phyloP scores from a whole-genome alignment of 2,888 invertebrate species.

The Melanostoma scalare region DNA sequence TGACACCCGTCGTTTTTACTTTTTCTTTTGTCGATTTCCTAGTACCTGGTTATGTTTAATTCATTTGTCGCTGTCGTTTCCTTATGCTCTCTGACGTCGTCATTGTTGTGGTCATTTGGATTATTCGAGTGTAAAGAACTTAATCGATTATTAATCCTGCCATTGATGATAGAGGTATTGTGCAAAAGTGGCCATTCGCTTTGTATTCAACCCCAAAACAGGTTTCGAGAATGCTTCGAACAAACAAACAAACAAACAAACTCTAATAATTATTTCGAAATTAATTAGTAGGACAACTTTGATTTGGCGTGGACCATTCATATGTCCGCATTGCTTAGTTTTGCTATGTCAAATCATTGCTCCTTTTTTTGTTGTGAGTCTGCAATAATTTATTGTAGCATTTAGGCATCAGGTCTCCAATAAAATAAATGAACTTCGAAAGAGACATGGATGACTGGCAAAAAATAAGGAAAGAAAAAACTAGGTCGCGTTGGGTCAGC shows the following conservation, averaged over 20 bases:
- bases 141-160: slow-evolving; percentile 72
- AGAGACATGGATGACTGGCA: too few species aligned
- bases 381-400: too few species aligned
- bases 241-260: slow-evolving; percentile 27
- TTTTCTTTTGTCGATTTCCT: slow-evolving; percentile 24
- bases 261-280: slow-evolving; percentile 63
- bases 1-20: slow-evolving; percentile 59
- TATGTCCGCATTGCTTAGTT: not conserved
- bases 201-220: slow-evolving; percentile 35
- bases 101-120: slow-evolving; percentile 59
- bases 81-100: slow-evolving; percentile 43
- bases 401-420: too few species aligned
- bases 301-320: slow-evolving; percentile 55
- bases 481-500: too few species aligned
- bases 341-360: slow-evolving; percentile 18
- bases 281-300: slow-evolving; percentile 66
- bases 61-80: slow-evolving; percentile 69
- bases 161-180: slow-evolving; percentile 64
- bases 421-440: too few species aligned
- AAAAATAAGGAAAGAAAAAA: too few species aligned
- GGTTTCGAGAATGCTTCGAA: not conserved
- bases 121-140: slow-evolving; percentile 72
- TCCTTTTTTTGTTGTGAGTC: not conserved
- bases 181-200: not conserved
- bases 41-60: slow-evolving; percentile 67